Evolutionary conservation across 2,797 vertebrate species (phyloP), one percentile per base, ranked within the genome.

Genomic region (Acanthurus lineatus): DNA sequence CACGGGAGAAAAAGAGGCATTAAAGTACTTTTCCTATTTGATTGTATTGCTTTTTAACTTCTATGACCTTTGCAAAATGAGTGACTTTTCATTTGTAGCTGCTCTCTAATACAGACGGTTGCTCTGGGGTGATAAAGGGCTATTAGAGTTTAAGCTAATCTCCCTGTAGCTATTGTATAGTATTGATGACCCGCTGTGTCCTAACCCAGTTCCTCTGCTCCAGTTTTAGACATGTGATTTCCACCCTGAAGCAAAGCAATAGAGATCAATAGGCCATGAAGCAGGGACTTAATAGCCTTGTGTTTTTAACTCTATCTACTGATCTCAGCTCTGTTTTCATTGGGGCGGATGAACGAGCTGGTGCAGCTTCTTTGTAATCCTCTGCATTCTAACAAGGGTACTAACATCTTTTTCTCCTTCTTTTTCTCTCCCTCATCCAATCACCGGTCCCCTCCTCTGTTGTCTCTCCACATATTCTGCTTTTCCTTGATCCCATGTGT

Each of bases 161-260:
- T 79, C 59, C 54, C 80, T 70, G 32, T 45, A 48, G 81, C 66
- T 72, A 61, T 83, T 79, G 75, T 65, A 48, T 69, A 67, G 49
- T 85, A 83, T 81, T 62, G 72, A 84, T 77, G 74, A 63, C 48
- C 63, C 5, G 19, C 52, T 3, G 10, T 67, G 71, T 65, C 69
- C 89, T 87, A 87, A 88, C 89, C 90, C 80, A 68, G 81, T 92
- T 89, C 40, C 74, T 28, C 25, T 60, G 84, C 72, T 85, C 79
- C 76, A 81, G 40, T 91, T 90, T 64, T 62, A 69, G 45, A 77
- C 15, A 12, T 53, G 66, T 49, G 64, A 70, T 80, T 87, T 84
- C 77, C 72, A 78, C 45, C 85, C 40, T 62, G 61, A 84, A 83
- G 65, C n/a, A 28, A 65, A 19, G 51, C 63, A 52, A 38, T 22